These are phyloP conservation scores for Tetramorium parvispinum DNA, from an alignment of 1,140 invertebrate genomes.

Conservation along the genomic window DNA sequence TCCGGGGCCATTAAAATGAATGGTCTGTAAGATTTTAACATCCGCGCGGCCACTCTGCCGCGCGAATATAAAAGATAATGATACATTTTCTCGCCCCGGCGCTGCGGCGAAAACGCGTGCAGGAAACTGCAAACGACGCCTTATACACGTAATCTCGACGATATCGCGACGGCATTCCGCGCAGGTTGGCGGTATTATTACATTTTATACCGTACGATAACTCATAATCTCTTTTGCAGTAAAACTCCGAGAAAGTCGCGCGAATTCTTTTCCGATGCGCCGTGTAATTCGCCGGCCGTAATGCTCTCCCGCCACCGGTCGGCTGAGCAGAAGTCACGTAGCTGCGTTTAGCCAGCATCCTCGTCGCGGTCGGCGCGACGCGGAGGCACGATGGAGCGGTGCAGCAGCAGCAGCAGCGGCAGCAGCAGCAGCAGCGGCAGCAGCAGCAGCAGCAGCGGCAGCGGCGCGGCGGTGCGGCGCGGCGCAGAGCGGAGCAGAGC, in stretches of 20 bases:
- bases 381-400: too few relatives aligned
- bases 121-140: slow-evolving; percentile 38
- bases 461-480: not conserved
- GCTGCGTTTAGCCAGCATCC: slow-evolving; percentile 44
- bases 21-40: not conserved
- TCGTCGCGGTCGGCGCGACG: slow-evolving; percentile 33
- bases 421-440: too few relatives aligned
- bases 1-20: not conserved
- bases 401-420: too few relatives aligned
- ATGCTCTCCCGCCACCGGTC: slow-evolving; percentile 6
- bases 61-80: slow-evolving; percentile 36
- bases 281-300: slow-evolving; percentile 37
- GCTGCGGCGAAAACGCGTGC: slow-evolving; percentile 5
- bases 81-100: not conserved
- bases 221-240: slow-evolving; percentile 43
- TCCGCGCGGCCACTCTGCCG: not conserved
- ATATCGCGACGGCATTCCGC: slow-evolving; percentile 31
- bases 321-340: slow-evolving; percentile 53
- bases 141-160: slow-evolving; percentile 12
- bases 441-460: too few relatives aligned
- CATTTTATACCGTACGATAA: slow-evolving; percentile 52
- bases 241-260: slow-evolving; percentile 48
- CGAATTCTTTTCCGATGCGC: slow-evolving; percentile 55
- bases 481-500: not conserved
- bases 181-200: slow-evolving; percentile 14